Conservation (phyloP, 2,888 invertebrate species). For the Acrocyrtus sp. region DNA sequence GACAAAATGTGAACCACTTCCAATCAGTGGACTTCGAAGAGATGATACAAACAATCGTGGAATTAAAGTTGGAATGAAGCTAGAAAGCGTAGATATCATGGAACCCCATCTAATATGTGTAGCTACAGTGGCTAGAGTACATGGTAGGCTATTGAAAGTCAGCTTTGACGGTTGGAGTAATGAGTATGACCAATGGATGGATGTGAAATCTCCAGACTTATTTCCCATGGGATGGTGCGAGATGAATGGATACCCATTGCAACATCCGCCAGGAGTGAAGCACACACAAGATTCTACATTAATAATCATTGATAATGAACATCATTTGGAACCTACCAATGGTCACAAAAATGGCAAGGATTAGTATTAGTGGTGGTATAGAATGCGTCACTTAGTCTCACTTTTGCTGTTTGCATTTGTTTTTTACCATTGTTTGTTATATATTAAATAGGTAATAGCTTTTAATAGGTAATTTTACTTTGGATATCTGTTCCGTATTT, state of each 20-base stretch:
- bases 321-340: too few species aligned
- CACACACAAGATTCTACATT: conserved; percentile 73
- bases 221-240: conserved; percentile 98
- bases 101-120: conserved; percentile 96
- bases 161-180: conserved; percentile 99
- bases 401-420: too few species aligned
- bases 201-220: conserved; percentile 94
- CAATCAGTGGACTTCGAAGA: conserved; percentile 64
- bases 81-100: conserved; percentile 97
- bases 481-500: too few species aligned
- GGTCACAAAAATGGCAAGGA: conserved; percentile 23
- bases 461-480: too few species aligned
- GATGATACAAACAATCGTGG: conserved; percentile 73
- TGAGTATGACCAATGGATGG: conserved; percentile 92
- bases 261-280: conserved; percentile 73
- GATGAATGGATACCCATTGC: conserved; percentile 73
- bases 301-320: conserved; percentile 2
- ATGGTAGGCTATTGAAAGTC: conserved; percentile 86
- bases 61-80: conserved; percentile 89
- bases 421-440: too few species aligned
- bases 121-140: conserved; percentile 89
- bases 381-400: too few species aligned
- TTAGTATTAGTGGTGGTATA: too few species aligned
- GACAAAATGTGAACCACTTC: conserved; percentile 11
- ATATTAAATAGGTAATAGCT: too few species aligned